phyloP scores from a whole-genome alignment of 2,888 invertebrate genomes.

The Antheraea assamensis region DNA sequence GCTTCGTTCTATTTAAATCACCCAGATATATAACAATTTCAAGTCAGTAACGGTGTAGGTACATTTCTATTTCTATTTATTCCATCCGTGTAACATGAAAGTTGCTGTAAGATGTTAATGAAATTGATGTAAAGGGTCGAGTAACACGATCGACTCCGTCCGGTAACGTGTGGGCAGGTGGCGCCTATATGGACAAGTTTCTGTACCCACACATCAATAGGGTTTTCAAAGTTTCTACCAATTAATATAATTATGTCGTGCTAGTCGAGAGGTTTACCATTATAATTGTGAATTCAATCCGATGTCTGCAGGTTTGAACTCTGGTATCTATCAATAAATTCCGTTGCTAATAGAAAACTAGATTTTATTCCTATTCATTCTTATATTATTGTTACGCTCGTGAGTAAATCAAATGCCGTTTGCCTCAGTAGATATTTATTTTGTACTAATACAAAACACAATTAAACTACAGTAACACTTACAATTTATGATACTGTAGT shows the following conservation, averaged over 20 bases:
- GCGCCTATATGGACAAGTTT: constrained; percentile 49
- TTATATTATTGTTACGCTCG: too few relatives aligned
- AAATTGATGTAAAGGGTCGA: constrained; percentile 46
- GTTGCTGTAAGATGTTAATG: constrained; percentile 53
- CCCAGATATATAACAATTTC: background rate
- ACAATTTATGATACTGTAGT: too few relatives aligned
- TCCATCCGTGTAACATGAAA: constrained; percentile 44
- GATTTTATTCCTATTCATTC: too few relatives aligned
- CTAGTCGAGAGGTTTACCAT: too few relatives aligned
- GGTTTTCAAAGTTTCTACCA: constrained; percentile 8
- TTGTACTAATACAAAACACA: too few relatives aligned
- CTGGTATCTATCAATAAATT: too few relatives aligned
- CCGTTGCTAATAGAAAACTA: too few relatives aligned
- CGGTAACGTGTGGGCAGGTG: constrained; percentile 55
- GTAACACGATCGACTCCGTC: constrained; percentile 43
- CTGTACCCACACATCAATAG: constrained; percentile 27
- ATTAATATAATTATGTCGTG: background rate
- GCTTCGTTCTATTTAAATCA: background rate
- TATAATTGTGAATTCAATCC: too few relatives aligned
- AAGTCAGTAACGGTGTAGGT: background rate
- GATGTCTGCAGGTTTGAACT: too few relatives aligned
- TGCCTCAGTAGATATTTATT: too few relatives aligned
- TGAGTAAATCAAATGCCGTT: too few relatives aligned
- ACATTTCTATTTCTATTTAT: constrained; percentile 34
- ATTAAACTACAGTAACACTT: too few relatives aligned